A percentile compares a stretch with the other conserved stretches of the same genome.
Evolutionary conservation across 2,888 invertebrate genomes (phyloP).

Genomic region (Spilosoma lubricipeda): DNA sequence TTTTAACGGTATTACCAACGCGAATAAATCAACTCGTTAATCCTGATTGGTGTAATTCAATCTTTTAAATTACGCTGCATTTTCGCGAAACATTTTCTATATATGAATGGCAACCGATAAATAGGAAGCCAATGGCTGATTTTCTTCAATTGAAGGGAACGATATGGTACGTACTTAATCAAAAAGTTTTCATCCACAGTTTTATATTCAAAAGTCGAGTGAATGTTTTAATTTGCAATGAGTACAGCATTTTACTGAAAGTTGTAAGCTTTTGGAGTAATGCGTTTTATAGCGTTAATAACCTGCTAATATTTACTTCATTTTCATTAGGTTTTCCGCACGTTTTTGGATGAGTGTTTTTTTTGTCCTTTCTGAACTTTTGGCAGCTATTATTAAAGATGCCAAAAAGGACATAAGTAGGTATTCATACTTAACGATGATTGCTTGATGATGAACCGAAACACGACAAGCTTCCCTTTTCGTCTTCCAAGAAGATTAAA

Average conservation of each 20-base stretch:
- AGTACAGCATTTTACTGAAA: background rate
- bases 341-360: background rate
- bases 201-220: background rate
- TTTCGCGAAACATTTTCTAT: constrained; percentile 33
- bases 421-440: background rate
- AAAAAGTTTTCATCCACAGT: background rate
- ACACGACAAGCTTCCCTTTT: too few relatives aligned
- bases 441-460: too few relatives aligned
- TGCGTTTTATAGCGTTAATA: background rate
- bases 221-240: background rate
- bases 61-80: constrained; percentile 50
- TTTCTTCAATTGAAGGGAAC: constrained; percentile 25
- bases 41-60: constrained; percentile 55
- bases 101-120: constrained; percentile 12
- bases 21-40: constrained; percentile 53
- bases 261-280: background rate
- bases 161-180: constrained; percentile 21
- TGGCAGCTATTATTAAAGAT: background rate
- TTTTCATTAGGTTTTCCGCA: background rate
- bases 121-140: constrained; percentile 31
- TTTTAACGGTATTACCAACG: constrained; percentile 38
- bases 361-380: background rate
- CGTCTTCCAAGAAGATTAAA: too few relatives aligned
- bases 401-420: background rate
- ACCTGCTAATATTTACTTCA: background rate